Base-by-base conservation (phyloP, 2,888 invertebrate species). In the Lepeophtheirus nordmannii region DNA sequence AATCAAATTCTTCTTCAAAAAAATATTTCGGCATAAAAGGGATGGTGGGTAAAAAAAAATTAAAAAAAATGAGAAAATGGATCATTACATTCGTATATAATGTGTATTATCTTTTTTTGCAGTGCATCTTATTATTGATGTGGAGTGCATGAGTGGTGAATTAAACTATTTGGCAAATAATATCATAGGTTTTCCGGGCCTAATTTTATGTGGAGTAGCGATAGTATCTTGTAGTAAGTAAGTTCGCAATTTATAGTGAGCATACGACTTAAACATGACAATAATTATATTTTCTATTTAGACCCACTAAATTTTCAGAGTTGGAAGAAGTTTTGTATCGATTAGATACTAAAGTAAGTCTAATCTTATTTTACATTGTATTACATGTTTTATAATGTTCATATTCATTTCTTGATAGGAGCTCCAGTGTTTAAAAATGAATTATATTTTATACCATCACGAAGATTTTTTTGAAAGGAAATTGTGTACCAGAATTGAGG, bases 381-480 rank as follows among this genome's bases (percentile, higher is more conserved):
- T 46, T n/a, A 8, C 53, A n/a, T 46, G 53, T 17, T 46, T 5
- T 46, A 46, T 46, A 46, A 5, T n/a, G 2, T n/a, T 5, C 8
- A 46, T 46, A 8, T 46, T n/a, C 1, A 46, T 46, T n/a, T 46
- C n/a, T 17, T 17, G 14, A 46, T 46, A 46, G 53, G 53, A 46
- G 8, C 53, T 46, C 53, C 53, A 17, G n/a, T 46, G n/a, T 14
- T 17, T 46, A 5, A 46, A 46, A 46, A 46, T 46, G n/a, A 46
- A 46, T 17, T 17, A 46, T 46, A 46, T 46, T n/a, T 17, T 46
- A n/a, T 46, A 46, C 17, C 53, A 17, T 17, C 53, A 46, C 5
- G 53, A 46, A 17, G 53, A 46, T 46, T 46, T 46, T 17, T 46
- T 46, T 46, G 53, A 46, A 46, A 46, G 53, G 53, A 46, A 46